phyloP scores from a whole-genome alignment of 2,113 vertebrate species.

The Catharus fuscescens region DNA sequence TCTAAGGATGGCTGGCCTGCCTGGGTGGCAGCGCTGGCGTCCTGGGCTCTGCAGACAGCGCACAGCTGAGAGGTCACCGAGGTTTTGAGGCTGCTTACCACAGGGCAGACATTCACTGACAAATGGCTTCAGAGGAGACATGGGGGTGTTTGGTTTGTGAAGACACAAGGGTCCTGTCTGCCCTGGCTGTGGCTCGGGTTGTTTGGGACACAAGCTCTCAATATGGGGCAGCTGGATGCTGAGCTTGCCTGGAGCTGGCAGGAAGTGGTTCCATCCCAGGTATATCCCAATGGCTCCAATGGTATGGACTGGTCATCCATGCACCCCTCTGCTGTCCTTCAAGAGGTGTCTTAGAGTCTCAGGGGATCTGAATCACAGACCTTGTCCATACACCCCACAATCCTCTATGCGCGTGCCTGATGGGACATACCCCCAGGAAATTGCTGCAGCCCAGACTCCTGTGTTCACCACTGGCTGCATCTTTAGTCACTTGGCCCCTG shows the following conservation, averaged over 20 bases:
- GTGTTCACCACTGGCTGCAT: background rate
- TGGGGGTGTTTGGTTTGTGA: background rate
- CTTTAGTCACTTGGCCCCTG: background rate
- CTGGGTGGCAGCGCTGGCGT: background rate
- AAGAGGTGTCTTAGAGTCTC: background rate
- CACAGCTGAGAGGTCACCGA: background rate
- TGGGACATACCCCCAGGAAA: background rate
- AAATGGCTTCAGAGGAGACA: background rate
- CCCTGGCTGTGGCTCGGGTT: rapidly evolving
- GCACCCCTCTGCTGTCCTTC: background rate
- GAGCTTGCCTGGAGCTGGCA: background rate
- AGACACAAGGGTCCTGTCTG: background rate
- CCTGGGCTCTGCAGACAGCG: background rate
- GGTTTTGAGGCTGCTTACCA: background rate
- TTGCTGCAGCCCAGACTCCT: background rate
- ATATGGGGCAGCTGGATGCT: background rate
- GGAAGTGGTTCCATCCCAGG: background rate
- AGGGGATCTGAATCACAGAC: background rate
- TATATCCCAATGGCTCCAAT: rapidly evolving
- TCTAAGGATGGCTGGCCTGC: constrained; percentile 19
- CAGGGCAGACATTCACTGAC: background rate
- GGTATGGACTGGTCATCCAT: background rate
- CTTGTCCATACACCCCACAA: background rate
- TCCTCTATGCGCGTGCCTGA: rapidly evolving
- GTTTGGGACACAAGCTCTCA: background rate